A percentile compares a stretch with the other conserved stretches of the same genome.
phyloP scores from a whole-genome alignment of 2,888 invertebrate species.

The Andricus quercusramuli region DNA sequence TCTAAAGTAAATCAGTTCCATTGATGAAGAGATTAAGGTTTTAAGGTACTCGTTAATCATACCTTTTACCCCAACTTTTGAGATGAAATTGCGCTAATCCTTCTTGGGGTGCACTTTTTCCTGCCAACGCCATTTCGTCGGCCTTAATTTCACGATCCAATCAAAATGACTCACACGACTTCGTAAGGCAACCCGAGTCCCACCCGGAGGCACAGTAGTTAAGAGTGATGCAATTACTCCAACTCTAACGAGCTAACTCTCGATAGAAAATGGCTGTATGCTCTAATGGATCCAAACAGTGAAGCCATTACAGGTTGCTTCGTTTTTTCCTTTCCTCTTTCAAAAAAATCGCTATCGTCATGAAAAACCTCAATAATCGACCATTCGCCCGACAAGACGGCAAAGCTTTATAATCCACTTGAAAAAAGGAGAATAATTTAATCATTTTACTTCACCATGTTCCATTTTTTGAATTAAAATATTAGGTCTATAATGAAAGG shows the following conservation, averaged over 20 bases:
- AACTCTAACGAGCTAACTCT: conserved; percentile 78
- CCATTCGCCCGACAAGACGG: background rate
- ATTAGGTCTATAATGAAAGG: too few species aligned
- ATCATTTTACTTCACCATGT: too few species aligned
- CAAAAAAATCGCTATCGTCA: conserved; percentile 38
- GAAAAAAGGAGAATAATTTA: too few species aligned
- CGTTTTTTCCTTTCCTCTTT: conserved; percentile 41
- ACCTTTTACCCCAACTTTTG: conserved; percentile 38
- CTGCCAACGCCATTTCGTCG: conserved; percentile 54
- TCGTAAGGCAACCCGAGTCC: conserved; percentile 60
- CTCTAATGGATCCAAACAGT: conserved; percentile 76
- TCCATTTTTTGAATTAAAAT: too few species aligned
- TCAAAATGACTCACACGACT: conserved; percentile 75
- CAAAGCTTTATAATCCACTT: background rate
- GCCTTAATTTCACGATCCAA: conserved; percentile 68
- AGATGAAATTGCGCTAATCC: conserved; percentile 31
- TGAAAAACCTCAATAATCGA: background rate
- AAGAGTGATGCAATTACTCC: conserved; percentile 77
- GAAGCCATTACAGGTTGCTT: conserved; percentile 69
- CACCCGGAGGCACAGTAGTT: conserved; percentile 61
- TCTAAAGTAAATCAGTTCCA: conserved; percentile 10
- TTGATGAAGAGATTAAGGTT: conserved; percentile 28
- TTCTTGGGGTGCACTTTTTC: conserved; percentile 43
- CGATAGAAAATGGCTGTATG: conserved; percentile 78
- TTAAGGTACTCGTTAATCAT: conserved; percentile 24